Percentiles rank a stretch among this genome's conserved stretches.
phyloP scores from a whole-genome alignment of 2,797 vertebrate species.

The Diglossa cyanea region DNA sequence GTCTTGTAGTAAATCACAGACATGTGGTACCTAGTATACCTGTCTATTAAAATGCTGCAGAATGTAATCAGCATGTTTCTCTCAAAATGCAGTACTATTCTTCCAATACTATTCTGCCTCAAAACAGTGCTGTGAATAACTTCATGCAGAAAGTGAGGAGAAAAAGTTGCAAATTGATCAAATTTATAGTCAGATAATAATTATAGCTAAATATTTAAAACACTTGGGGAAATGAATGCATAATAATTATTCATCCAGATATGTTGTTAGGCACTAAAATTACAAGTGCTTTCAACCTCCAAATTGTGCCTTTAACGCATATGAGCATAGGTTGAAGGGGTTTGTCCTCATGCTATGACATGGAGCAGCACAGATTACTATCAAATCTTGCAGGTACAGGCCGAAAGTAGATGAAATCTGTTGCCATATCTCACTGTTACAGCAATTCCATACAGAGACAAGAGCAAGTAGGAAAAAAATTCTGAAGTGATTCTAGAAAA shows the following conservation, averaged over 20 bases:
- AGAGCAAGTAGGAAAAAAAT: not conserved
- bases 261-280: not conserved
- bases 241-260: not conserved
- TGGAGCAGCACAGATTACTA: not conserved
- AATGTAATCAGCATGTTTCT: not conserved
- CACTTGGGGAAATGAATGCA: not conserved
- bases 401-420: not conserved
- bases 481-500: not conserved
- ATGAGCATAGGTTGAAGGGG: not conserved
- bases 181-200: not conserved
- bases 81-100: not conserved
- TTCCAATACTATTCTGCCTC: not conserved
- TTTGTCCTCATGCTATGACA: not conserved
- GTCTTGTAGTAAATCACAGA: not conserved
- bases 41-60: not conserved
- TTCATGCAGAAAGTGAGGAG: not conserved
- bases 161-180: not conserved
- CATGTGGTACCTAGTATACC: not conserved
- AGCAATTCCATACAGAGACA: not conserved
- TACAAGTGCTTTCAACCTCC: not conserved
- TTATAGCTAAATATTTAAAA: conserved; percentile 21
- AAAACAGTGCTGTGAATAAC: not conserved
- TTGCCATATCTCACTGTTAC: not conserved
- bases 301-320: not conserved
- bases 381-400: not conserved